These are phyloP conservation scores for Pseudochirops corinnae DNA, from an alignment of 2,797 vertebrate species.

Conservation along the genomic window DNA sequence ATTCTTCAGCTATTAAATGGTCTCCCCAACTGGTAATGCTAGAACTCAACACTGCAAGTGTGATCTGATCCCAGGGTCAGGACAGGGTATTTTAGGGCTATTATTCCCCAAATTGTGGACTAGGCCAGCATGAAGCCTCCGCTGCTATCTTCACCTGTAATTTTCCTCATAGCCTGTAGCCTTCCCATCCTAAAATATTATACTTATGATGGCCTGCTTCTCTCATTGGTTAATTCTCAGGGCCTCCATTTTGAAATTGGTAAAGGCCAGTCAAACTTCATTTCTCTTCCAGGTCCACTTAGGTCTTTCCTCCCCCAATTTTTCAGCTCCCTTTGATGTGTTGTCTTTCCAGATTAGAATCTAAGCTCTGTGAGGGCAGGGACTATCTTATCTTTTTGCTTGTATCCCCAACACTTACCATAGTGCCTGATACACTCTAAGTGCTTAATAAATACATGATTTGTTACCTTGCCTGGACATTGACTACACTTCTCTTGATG, in stretches of 20 bases:
- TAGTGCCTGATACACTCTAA: background rate
- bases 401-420: background rate
- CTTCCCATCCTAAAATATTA: background rate
- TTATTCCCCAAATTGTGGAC: too few species aligned
- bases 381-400: background rate
- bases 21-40: background rate
- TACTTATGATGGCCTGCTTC: background rate
- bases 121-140: background rate
- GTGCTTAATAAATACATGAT: background rate
- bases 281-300: background rate
- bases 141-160: background rate
- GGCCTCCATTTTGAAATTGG: background rate
- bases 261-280: background rate
- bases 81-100: background rate
- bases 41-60: background rate
- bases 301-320: background rate
- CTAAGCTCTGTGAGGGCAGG: background rate
- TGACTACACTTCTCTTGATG: background rate
- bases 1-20: background rate
- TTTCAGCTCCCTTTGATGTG: background rate
- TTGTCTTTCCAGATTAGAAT: background rate
- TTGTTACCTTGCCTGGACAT: background rate
- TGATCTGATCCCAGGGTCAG: background rate
- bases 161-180: background rate
- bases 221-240: background rate